phyloP scores from a whole-genome alignment of 2,888 invertebrate genomes.

The Dryomyza anilis region DNA sequence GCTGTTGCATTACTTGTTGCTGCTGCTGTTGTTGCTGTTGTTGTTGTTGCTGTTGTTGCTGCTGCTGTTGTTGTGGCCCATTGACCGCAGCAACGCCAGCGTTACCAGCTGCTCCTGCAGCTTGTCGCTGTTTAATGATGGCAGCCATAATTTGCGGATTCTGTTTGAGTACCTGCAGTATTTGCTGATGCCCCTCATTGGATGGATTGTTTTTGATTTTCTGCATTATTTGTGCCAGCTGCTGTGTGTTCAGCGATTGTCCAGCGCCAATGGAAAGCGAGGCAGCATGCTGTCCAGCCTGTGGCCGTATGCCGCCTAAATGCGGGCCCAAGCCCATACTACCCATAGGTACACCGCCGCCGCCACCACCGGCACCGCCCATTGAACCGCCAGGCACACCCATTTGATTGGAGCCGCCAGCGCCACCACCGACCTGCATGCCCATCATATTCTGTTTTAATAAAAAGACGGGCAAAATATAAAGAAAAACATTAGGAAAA shows the following conservation, averaged over 20 bases:
- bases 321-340: constrained; percentile 37
- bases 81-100: constrained; percentile 46
- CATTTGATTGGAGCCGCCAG: constrained; percentile 53
- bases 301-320: constrained; percentile 56
- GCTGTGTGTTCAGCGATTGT: constrained; percentile 64
- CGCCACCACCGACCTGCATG: constrained; percentile 51
- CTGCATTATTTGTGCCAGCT: constrained; percentile 84
- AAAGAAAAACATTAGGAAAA: constrained; percentile 1
- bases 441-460: constrained; percentile 55
- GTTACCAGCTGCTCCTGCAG: constrained; percentile 45
- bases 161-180: constrained; percentile 86
- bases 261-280: constrained; percentile 46
- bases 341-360: constrained; percentile 41
- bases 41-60: constrained; percentile 53
- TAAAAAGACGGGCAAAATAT: constrained; percentile 30
- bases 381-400: constrained; percentile 43
- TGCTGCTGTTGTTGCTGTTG: constrained; percentile 62
- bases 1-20: constrained; percentile 40
- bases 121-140: constrained; percentile 85
- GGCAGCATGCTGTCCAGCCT: constrained; percentile 56
- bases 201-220: constrained; percentile 88
- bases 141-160: constrained; percentile 96
- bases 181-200: constrained; percentile 89
- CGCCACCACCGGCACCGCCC: constrained; percentile 47
- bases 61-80: constrained; percentile 48